Conservation (phyloP, 2,113 vertebrate genomes). For the Procavia capensis region DNA sequence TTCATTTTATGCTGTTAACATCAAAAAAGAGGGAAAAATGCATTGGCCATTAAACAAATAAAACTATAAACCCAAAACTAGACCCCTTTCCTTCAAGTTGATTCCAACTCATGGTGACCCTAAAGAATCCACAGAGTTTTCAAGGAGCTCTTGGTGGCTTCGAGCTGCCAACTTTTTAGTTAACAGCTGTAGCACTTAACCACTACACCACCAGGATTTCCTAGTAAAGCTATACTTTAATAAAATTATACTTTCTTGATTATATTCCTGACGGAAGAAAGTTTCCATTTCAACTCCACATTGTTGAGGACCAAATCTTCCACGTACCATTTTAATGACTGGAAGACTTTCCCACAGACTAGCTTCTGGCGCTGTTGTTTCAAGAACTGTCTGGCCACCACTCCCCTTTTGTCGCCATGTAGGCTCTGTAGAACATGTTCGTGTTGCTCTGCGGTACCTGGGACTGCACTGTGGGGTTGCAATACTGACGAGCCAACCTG, state of each 20-base stretch:
- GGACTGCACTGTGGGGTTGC: fast-evolving
- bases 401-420: background rate
- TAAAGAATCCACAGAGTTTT: too few relatives aligned
- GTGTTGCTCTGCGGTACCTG: fast-evolving
- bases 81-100: too few relatives aligned
- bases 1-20: background rate
- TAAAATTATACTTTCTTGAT: background rate
- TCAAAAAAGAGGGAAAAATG: background rate
- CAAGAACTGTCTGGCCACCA: background rate
- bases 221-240: background rate
- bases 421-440: fast-evolving
- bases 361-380: background rate
- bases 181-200: too few relatives aligned
- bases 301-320: background rate
- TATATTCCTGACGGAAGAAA: background rate
- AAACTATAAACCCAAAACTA: too few relatives aligned
- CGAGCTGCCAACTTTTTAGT: too few relatives aligned
- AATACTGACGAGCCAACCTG: fast-evolving
- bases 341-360: background rate
- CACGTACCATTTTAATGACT: fast-evolving
- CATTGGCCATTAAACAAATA: background rate
- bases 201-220: too few relatives aligned
- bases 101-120: too few relatives aligned
- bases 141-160: too few relatives aligned
- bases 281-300: fast-evolving